A percentile compares a stretch with the other conserved stretches of the same genome.
These are phyloP conservation scores for Ambastaia sidthimunki DNA, from an alignment of 2,797 vertebrate species.

Conservation along the genomic window DNA sequence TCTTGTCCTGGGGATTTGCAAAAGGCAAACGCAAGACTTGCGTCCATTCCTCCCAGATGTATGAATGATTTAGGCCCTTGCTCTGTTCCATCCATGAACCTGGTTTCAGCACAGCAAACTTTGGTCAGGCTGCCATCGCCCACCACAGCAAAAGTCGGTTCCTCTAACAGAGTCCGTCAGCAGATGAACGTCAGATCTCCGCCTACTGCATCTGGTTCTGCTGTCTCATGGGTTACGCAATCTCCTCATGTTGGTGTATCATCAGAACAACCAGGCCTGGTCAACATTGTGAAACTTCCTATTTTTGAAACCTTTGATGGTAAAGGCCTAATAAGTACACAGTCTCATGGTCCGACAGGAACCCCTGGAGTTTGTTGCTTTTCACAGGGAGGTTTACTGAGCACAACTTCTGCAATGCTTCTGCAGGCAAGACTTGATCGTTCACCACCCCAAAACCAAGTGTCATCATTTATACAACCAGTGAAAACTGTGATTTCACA, in stretches of 20 bases:
- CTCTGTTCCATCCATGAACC: constrained; percentile 50
- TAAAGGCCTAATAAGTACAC: constrained; percentile 31
- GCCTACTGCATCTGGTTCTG: constrained; percentile 31
- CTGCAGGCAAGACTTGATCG: constrained; percentile 58
- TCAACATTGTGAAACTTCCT: constrained; percentile 44
- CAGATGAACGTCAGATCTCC: constrained; percentile 40
- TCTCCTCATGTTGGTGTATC: constrained; percentile 25
- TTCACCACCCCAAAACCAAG: constrained; percentile 58
- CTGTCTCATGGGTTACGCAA: constrained; percentile 37
- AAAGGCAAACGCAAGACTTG: constrained; percentile 55
- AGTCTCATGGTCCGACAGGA: constrained; percentile 40
- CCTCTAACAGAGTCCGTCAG: constrained; percentile 28
- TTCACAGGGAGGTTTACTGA: constrained; percentile 31
- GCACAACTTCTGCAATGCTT: constrained; percentile 49
- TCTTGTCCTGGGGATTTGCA: constrained; percentile 64
- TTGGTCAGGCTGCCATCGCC: constrained; percentile 55
- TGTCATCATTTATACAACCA: constrained; percentile 56
- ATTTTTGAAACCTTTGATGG: constrained; percentile 38
- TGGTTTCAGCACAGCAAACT: constrained; percentile 55
- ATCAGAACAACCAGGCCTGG: constrained; percentile 32
- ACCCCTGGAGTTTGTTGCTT: constrained; percentile 16
- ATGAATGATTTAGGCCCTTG: constrained; percentile 52
- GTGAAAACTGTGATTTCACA: constrained; percentile 62
- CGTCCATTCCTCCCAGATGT: constrained; percentile 58
- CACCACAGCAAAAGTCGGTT: constrained; percentile 49